Evolutionary conservation across 1,140 invertebrate genomes (phyloP).

Genomic region (Drosophila nigrodunni): DNA sequence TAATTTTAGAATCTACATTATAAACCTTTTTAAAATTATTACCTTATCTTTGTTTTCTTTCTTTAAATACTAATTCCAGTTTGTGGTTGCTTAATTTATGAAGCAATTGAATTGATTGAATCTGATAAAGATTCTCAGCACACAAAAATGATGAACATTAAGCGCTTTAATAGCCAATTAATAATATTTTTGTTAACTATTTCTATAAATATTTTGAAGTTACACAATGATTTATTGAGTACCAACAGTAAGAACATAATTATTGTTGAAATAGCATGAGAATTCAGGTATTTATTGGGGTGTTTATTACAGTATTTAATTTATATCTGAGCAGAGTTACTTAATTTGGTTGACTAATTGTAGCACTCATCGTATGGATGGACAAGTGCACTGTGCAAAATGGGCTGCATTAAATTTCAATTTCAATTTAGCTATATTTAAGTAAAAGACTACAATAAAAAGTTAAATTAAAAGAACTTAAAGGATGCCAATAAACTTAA

Average conservation of each 20-base stretch:
- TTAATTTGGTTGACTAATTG: too few species aligned
- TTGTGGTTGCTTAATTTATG: slow-evolving; percentile 18
- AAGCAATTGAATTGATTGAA: slow-evolving; percentile 12
- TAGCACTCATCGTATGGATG: too few species aligned
- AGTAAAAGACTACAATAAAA: too few species aligned
- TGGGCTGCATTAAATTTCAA: too few species aligned
- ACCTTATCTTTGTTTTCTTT: slow-evolving; percentile 54
- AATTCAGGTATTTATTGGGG: too few species aligned
- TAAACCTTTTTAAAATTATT: slow-evolving; percentile 49
- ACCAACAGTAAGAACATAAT: not conserved
- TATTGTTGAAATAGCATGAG: too few species aligned
- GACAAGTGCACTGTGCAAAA: too few species aligned
- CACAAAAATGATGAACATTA: not conserved
- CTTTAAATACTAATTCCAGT: slow-evolving; percentile 11
- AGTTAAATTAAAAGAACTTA: too few species aligned
- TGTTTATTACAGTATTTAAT: too few species aligned
- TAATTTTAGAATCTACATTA: slow-evolving; percentile 34
- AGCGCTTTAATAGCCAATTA: not conserved
- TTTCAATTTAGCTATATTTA: too few species aligned
- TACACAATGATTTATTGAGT: not conserved
- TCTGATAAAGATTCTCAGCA: not conserved
- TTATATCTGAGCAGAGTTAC: too few species aligned
- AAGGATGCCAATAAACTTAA: too few species aligned
- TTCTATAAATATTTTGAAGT: not conserved
- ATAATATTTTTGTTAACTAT: not conserved